Percentiles rank a stretch among this genome's conserved stretches.
phyloP scores from a whole-genome alignment of 1,140 invertebrate genomes.

The Saccostrea glomerata region DNA sequence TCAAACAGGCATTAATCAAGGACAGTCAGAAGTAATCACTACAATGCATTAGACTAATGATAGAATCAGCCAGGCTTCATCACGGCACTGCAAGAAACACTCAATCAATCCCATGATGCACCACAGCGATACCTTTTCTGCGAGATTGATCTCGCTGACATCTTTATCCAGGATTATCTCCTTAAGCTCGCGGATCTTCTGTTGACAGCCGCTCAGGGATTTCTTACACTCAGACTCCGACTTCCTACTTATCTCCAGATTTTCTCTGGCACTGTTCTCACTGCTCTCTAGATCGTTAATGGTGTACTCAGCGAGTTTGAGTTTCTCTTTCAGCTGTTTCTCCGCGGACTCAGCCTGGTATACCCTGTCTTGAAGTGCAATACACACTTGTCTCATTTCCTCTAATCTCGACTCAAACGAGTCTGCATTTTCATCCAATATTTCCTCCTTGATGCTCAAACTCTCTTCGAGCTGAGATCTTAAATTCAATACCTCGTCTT shows the following conservation, averaged over 20 bases:
- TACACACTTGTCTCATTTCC: slow-evolving; percentile 68
- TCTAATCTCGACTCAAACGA: slow-evolving; percentile 60
- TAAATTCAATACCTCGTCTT: neutral
- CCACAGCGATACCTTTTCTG: slow-evolving; percentile 69
- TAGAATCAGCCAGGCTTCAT: too few species aligned
- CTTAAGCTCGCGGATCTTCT: slow-evolving; percentile 68
- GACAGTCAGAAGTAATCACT: too few species aligned
- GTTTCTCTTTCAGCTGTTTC: slow-evolving; percentile 67
- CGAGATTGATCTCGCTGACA: slow-evolving; percentile 65
- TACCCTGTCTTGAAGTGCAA: slow-evolving; percentile 69
- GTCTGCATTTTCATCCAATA: slow-evolving; percentile 50
- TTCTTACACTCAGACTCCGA: slow-evolving; percentile 65
- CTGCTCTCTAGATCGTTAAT: slow-evolving; percentile 71
- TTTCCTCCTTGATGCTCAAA: slow-evolving; percentile 55
- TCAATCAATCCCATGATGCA: slow-evolving; percentile 26
- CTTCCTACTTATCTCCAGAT: slow-evolving; percentile 62
- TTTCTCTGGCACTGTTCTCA: slow-evolving; percentile 68
- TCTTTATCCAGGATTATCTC: slow-evolving; percentile 74
- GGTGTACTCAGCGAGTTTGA: slow-evolving; percentile 71
- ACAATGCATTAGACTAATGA: too few species aligned
- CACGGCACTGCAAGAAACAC: neutral
- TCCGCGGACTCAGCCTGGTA: slow-evolving; percentile 67
- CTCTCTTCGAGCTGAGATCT: slow-evolving; percentile 39
- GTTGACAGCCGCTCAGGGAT: slow-evolving; percentile 63
- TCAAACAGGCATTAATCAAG: too few species aligned